A percentile compares a stretch with the other conserved stretches of the same genome.
Conservation (phyloP, 2,113 vertebrate species). For the Thryonomys swinderianus region DNA sequence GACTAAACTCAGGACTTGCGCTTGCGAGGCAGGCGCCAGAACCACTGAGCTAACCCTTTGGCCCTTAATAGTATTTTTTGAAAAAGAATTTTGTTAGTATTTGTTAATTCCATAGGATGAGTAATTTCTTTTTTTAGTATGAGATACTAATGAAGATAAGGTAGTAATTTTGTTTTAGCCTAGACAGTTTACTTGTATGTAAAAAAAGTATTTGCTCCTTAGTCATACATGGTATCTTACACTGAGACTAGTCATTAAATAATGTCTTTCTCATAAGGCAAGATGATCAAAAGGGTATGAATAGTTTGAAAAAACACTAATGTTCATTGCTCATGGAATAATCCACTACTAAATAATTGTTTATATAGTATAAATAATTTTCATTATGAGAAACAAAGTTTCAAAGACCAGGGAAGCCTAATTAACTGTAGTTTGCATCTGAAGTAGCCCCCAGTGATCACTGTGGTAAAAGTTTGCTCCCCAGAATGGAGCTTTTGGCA, state of each 20-base stretch:
- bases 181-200: background rate
- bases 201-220: slow-evolving; percentile 23
- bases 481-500: background rate
- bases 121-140: slow-evolving; percentile 24
- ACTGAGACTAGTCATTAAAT: slow-evolving; percentile 29
- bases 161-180: slow-evolving; percentile 25
- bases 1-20: too few relatives aligned
- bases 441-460: background rate
- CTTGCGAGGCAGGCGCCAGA: too few relatives aligned
- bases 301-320: background rate
- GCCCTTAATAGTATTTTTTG: background rate
- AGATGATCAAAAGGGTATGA: background rate
- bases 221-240: background rate
- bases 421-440: background rate
- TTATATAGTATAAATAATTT: background rate
- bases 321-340: background rate
- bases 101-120: slow-evolving; percentile 26
- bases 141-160: slow-evolving; percentile 19
- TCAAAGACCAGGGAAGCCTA: background rate
- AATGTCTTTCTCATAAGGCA: slow-evolving; percentile 7
- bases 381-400: slow-evolving; percentile 8
- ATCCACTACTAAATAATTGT: background rate
- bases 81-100: background rate
- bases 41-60: too few relatives aligned
- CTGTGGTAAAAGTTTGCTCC: background rate